Evolutionary conservation across 2,888 invertebrate genomes (phyloP), one percentile per base, ranked within the genome.

Genomic region (Epirrita christyi): DNA sequence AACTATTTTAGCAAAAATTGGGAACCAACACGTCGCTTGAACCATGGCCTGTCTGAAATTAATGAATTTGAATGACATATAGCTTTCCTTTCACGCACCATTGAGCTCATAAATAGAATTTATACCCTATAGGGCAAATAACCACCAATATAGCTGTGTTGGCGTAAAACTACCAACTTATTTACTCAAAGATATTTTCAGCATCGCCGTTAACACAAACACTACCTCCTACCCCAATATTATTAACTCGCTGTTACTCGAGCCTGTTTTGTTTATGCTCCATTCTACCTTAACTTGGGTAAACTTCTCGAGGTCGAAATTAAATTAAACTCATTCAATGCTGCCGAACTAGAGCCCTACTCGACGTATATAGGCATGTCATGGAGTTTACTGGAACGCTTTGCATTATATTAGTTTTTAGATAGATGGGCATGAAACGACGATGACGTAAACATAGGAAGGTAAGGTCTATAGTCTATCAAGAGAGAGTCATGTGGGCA

Each of bases 261-360:
- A 59, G 59, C 58, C 58, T 59, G 59, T 63, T 62, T 63, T 59
- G 64, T 65, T 62, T 59, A 61, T 54, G 53, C 47, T 37, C 36
- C 52, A 45, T 57, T 57, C 43, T 55, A 64, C 63, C 63, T 61
- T 37, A 62, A 55, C 38, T 60, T 41, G 54, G 47, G 45, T 55
- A 55, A 64, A 67, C 45, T 66, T 65, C 38, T 43, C 46, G 48
- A 47, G 63, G 55, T 45, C 55, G 49, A 66, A 64, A 70, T 65
- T 63, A 66, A 63, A 63, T 70, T 61, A 66, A 64, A 63, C 60
- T 61, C 57, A 64, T 57, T 60, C 56, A 60, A 54, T 48, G 54
- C 29, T 52, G 54, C 55, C 45, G 49, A 47, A 48, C 52, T 59
- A 53, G 55, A 55, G 51, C 48, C 49, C 21, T 46, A 58, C 47